phyloP scores from a whole-genome alignment of 1,140 invertebrate species.

The Drusus annulatus region DNA sequence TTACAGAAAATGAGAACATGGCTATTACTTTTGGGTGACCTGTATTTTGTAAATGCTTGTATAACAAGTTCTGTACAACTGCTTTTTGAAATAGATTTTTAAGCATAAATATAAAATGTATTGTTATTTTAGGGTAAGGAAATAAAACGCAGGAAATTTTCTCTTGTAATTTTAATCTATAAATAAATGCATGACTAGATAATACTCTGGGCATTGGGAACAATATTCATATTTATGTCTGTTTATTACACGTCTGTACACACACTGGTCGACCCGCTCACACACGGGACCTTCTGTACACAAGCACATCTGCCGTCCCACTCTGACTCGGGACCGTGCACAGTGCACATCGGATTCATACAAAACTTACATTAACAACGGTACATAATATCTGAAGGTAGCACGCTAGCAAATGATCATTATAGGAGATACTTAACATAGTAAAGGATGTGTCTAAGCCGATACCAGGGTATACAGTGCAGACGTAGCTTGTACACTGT shows the following conservation, averaged over 20 bases:
- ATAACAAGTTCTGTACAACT: conserved; percentile 56
- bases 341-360: conserved; percentile 49
- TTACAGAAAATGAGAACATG: neutral
- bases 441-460: conserved; percentile 52
- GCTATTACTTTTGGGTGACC: conserved; percentile 8
- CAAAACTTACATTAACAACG: conserved; percentile 56
- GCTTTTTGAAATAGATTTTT: conserved; percentile 58
- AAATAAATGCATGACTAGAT: conserved; percentile 68
- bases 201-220: conserved; percentile 74
- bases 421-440: conserved; percentile 56
- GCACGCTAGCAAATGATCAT: conserved; percentile 56
- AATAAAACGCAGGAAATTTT: conserved; percentile 62
- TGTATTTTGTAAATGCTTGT: conserved; percentile 54
- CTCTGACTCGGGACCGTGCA: no score
- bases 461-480: conserved; percentile 49
- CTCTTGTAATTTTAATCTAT: conserved; percentile 57
- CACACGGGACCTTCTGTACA: no score
- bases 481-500: conserved; percentile 31
- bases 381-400: conserved; percentile 54
- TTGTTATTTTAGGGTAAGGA: conserved; percentile 55
- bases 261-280: neutral
- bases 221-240: conserved; percentile 61
- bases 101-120: conserved; percentile 52
- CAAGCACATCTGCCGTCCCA: no score
- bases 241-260: conserved; percentile 63